A percentile compares a stretch with the other conserved stretches of the same genome.
phyloP scores from a whole-genome alignment of 2,113 vertebrate genomes.

The Herpetotheres cachinnans region DNA sequence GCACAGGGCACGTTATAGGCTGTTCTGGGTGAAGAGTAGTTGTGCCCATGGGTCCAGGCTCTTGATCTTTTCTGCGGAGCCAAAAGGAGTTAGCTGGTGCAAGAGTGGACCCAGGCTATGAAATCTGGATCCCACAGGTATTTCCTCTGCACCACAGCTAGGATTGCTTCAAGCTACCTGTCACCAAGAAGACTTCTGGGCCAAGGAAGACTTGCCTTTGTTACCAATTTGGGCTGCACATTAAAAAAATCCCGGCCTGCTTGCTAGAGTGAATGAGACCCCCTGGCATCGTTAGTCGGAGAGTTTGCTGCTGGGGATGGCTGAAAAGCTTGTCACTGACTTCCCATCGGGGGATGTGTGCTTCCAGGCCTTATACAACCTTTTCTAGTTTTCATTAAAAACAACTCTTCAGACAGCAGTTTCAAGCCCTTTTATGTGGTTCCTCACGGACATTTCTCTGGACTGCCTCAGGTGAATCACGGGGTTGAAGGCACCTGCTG shows the following conservation, averaged over 20 bases:
- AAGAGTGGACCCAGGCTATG: neutral
- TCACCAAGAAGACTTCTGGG: neutral
- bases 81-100: neutral
- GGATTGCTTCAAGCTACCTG: neutral
- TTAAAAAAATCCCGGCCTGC: neutral
- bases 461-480: neutral
- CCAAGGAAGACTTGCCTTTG: neutral
- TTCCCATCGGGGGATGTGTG: neutral
- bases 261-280: neutral
- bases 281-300: rapidly evolving
- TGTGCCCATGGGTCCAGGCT: neutral
- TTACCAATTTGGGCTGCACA: neutral
- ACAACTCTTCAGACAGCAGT: neutral
- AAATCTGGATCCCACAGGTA: neutral
- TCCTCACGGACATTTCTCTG: neutral
- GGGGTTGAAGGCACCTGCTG: neutral
- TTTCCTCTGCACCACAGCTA: neutral
- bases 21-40: neutral
- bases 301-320: neutral
- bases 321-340: neutral
- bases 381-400: neutral
- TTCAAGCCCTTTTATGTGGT: neutral
- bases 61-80: neutral
- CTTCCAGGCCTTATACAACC: neutral
- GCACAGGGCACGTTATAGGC: neutral